Evolutionary conservation across 2,888 invertebrate genomes (phyloP).

Genomic region (Pelosia muscerda): DNA sequence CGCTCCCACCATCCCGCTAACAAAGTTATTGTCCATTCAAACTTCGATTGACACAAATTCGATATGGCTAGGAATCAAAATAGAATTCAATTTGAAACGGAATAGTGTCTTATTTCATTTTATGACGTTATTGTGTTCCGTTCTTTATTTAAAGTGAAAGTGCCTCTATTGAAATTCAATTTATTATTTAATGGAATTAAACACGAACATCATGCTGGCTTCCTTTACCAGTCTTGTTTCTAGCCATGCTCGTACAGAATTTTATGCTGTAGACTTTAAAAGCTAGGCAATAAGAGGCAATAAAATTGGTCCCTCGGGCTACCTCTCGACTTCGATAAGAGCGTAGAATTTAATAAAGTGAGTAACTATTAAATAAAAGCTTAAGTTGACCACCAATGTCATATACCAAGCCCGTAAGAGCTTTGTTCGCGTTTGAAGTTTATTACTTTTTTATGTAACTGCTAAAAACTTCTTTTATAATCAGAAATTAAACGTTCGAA

Average conservation of each 20-base stretch:
- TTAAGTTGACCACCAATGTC: constrained; percentile 60
- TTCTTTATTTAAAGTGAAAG: constrained; percentile 55
- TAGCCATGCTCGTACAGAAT: constrained; percentile 52
- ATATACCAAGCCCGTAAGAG: constrained; percentile 55
- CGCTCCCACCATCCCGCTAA: constrained; percentile 56
- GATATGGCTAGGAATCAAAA: constrained; percentile 64
- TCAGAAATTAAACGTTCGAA: neutral
- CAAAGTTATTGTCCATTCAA: constrained; percentile 71
- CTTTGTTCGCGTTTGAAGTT: neutral
- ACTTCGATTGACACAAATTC: constrained; percentile 68
- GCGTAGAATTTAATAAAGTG: constrained; percentile 65
- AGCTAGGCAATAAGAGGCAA: constrained; percentile 64
- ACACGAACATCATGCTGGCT: constrained; percentile 44
- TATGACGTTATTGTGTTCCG: constrained; percentile 53
- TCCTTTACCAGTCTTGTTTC: constrained; percentile 44
- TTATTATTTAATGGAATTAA: constrained; percentile 51
- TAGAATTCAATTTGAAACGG: constrained; percentile 60
- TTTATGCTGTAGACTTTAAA: constrained; percentile 71
- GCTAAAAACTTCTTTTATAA: neutral
- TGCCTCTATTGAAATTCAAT: constrained; percentile 51
- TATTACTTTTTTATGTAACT: neutral
- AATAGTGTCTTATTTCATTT: constrained; percentile 61
- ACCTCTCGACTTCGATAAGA: constrained; percentile 56
- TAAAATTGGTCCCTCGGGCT: constrained; percentile 68
- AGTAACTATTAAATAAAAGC: constrained; percentile 62